These are phyloP conservation scores for Lagorchestes hirsutus DNA, from an alignment of 2,797 vertebrate species.

Conservation along the genomic window DNA sequence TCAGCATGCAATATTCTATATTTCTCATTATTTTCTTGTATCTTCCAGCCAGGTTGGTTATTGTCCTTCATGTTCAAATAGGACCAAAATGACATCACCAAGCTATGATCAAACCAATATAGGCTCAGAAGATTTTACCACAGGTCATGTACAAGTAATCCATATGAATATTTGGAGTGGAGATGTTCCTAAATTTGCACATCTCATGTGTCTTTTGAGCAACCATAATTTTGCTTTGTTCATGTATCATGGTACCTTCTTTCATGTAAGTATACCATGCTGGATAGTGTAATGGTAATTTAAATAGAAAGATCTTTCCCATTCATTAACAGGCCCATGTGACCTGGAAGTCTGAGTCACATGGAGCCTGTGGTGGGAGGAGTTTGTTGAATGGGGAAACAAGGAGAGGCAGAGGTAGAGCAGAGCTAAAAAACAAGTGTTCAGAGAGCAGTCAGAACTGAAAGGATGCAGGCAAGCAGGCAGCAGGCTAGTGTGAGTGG, in stretches of 20 bases:
- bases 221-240: background rate
- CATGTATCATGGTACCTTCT: background rate
- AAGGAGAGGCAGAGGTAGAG: no score
- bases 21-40: background rate
- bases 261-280: background rate
- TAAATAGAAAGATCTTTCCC: no score
- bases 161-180: background rate
- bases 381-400: no score
- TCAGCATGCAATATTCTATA: background rate
- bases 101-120: background rate
- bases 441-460: no score
- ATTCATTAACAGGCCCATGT: no score
- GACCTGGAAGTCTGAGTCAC: no score
- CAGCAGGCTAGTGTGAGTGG: no score
- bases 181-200: background rate
- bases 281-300: no score
- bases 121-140: background rate
- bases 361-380: no score
- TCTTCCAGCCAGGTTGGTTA: background rate
- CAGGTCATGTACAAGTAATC: background rate
- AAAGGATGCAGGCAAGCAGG: no score
- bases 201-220: background rate
- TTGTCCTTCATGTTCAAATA: background rate
- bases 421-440: no score
- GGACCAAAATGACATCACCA: no score